These are phyloP conservation scores for Genyomyrus donnyi DNA, from an alignment of 2,113 vertebrate genomes.

Conservation along the genomic window DNA sequence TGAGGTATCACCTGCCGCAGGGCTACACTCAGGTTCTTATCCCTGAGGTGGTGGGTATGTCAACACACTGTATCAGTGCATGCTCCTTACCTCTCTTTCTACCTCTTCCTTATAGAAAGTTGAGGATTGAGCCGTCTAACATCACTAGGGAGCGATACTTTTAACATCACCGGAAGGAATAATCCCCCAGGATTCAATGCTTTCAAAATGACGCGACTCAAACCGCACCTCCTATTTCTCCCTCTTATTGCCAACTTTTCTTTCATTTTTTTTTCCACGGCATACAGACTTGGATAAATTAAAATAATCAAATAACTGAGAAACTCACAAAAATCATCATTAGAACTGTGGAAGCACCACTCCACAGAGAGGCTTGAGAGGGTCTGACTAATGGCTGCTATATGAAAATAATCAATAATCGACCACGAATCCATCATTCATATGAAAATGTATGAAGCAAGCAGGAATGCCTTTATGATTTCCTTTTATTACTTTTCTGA, in stretches of 20 bases:
- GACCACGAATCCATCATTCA: not conserved
- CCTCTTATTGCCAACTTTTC: not conserved
- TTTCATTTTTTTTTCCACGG: not conserved
- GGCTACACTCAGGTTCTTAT: no score
- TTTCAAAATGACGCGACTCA: not conserved
- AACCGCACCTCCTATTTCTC: not conserved
- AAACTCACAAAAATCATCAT: not conserved
- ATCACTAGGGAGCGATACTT: not conserved
- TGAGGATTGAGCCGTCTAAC: not conserved
- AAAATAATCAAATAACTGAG: not conserved
- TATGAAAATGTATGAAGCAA: not conserved
- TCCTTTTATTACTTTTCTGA: not conserved
- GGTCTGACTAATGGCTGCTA: not conserved
- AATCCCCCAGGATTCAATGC: not conserved
- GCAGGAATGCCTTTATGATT: not conserved
- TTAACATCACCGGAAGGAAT: not conserved
- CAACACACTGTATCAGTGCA: no score
- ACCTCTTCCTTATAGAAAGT: no score
- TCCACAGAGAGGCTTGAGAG: not conserved
- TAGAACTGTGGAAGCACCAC: not conserved
- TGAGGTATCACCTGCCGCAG: no score
- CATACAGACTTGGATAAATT: not conserved
- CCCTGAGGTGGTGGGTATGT: no score
- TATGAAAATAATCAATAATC: conserved; percentile 11
- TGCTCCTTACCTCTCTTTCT: no score